Conservation (phyloP, 2,797 vertebrate genomes). For the Phoebastria nigripes region DNA sequence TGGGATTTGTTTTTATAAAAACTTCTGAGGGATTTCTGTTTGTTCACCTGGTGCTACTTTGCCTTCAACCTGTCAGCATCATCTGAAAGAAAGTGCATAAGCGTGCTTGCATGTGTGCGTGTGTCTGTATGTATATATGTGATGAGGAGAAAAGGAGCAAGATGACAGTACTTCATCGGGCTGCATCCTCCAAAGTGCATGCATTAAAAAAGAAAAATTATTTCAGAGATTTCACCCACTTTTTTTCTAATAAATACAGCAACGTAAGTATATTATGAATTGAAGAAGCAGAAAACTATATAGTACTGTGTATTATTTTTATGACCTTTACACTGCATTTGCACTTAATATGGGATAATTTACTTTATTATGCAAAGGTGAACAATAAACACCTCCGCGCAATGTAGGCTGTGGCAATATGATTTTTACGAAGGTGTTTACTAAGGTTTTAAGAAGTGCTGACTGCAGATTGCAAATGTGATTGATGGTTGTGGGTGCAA, state of each 20-base stretch:
- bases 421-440: not conserved
- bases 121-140: not conserved
- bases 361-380: not conserved
- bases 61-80: not conserved
- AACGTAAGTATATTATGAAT: not conserved
- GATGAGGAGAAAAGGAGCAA: not conserved
- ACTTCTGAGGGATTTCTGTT: not conserved
- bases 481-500: not conserved
- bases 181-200: not conserved
- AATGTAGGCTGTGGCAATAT: not conserved
- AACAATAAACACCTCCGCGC: not conserved
- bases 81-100: not conserved
- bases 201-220: not conserved
- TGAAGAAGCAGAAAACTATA: not conserved
- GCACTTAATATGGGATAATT: not conserved
- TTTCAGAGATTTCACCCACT: not conserved
- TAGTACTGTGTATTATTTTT: not conserved
- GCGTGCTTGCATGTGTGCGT: fast-evolving
- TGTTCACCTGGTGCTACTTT: not conserved
- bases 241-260: not conserved
- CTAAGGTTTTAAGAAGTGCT: not conserved
- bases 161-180: not conserved
- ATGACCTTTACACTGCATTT: not conserved
- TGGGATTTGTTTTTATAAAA: not conserved
- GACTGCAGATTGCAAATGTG: not conserved